These are phyloP conservation scores for Corythornis vintsioides DNA, from an alignment of 2,113 vertebrate genomes.

Conservation along the genomic window DNA sequence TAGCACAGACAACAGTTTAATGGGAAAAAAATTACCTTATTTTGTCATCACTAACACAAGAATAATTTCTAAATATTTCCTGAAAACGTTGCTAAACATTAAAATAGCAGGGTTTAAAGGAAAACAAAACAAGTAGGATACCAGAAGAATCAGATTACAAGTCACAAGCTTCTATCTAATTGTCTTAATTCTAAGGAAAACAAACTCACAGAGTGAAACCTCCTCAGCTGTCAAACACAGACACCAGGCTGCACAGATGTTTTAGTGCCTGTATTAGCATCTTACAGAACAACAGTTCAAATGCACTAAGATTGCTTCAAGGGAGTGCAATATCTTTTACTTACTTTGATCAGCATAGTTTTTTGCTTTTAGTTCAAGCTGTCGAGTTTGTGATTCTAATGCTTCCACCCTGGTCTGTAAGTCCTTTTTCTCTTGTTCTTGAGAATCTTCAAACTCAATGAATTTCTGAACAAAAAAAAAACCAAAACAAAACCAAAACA, in stretches of 20 bases:
- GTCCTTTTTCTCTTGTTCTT: slow-evolving; percentile 98
- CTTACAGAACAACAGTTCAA: background rate
- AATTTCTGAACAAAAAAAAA: slow-evolving; percentile 84
- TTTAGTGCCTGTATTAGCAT: background rate
- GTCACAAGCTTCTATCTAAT: background rate
- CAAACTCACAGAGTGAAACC: background rate
- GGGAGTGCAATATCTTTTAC: slow-evolving; percentile 36
- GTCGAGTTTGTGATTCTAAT: slow-evolving; percentile 91
- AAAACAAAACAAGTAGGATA: background rate
- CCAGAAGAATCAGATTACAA: background rate
- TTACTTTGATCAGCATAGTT: slow-evolving; percentile 98
- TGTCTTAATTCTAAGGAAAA: background rate
- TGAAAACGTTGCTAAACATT: background rate
- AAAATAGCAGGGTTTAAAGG: background rate
- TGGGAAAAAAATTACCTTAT: background rate
- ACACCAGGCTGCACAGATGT: background rate
- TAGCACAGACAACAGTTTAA: background rate
- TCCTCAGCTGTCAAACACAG: background rate
- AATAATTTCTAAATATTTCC: background rate
- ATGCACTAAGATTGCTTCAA: background rate
- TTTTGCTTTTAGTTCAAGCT: slow-evolving; percentile 92
- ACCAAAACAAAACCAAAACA: no score
- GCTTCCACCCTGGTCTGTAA: slow-evolving; percentile 86
- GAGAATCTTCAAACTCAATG: slow-evolving; percentile 94
- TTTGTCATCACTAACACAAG: background rate